Evolutionary conservation across 2,113 vertebrate genomes (phyloP), one percentile per base, ranked within the genome.

Genomic region (Lipophrys pholis): DNA sequence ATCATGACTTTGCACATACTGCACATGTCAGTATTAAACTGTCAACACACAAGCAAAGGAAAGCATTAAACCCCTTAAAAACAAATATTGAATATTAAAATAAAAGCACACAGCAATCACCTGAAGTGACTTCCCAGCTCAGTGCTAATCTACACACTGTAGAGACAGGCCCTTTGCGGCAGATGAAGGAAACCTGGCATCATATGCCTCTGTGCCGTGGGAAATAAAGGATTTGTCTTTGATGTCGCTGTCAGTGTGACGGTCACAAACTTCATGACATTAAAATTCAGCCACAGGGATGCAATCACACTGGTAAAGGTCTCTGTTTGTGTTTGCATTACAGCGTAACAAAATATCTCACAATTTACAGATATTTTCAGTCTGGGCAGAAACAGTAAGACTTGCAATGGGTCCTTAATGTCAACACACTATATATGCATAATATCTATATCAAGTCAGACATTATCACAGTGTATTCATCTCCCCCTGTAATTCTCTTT

Each of bases 211-310:
- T 43, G 53, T 9, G 70, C 71, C 66, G 36, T 43, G 57, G 69
- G 81, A 87, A 81, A 82, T 65, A 5, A 76, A 17, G 81, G 78
- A 80, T 85, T 80, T 72, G 67, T 64, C 83, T 87, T 90, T 90
- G 87, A 92, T 90, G 73, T 85, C 59, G 39, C 71, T 56, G 38
- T 46, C 39, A 80, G 74, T 71, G 62, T 83, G 85, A 82, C 50
- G 15, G 74, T 77, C 78, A 68, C 7, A 72, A 74, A 82, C 50
- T 16, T 53, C 54, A 65, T 35, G 41, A 72, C 53, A 41, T 73
- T 36, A 67, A 21, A 75, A 17, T 79, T 35, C 42, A 81, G 52
- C 65, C 53, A 69, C 45, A 59, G 55, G 5, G 8, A 59, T 41
- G 21, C 21, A 67, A 52, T 48, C 69, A 78, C 56, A 70, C 67